Conservation (phyloP, 2,797 vertebrate genomes). For the Muscicapa striata region DNA sequence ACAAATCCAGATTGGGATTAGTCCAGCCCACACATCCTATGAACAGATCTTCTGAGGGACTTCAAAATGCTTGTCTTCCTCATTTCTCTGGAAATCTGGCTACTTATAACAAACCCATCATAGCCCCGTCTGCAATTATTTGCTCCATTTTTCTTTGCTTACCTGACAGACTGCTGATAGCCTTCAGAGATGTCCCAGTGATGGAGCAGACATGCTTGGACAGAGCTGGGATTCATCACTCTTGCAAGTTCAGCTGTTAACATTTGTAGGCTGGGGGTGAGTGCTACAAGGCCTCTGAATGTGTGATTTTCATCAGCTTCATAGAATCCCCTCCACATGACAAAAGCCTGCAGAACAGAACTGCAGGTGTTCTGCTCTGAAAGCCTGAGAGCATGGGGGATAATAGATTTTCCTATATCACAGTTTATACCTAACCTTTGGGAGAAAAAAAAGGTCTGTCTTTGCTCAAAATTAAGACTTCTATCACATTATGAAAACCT, state of each 20-base stretch:
- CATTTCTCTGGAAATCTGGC: not conserved
- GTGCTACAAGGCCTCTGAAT: not conserved
- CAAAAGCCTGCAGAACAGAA: not conserved
- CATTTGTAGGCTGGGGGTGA: not conserved
- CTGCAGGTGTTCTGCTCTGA: not conserved
- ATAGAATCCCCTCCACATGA: not conserved
- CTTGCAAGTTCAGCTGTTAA: not conserved
- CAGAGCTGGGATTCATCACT: not conserved
- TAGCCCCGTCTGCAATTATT: not conserved
- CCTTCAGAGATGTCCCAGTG: not conserved
- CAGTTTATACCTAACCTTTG: not conserved
- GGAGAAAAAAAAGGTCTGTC: not conserved
- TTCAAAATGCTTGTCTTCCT: not conserved
- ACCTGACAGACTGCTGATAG: not conserved
- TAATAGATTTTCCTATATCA: conserved; percentile 4
- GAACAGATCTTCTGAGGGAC: not conserved
- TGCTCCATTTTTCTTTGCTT: not conserved
- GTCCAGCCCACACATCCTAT: not conserved
- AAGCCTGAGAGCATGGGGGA: not conserved
- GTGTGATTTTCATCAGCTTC: not conserved
- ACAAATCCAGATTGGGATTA: not conserved
- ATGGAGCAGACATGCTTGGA: not conserved
- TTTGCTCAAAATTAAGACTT: conserved; percentile 16
- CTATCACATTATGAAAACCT: not conserved
- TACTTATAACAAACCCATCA: not conserved